Conservation (phyloP, 2,797 vertebrate genomes). For the Cynopterus sphinx region DNA sequence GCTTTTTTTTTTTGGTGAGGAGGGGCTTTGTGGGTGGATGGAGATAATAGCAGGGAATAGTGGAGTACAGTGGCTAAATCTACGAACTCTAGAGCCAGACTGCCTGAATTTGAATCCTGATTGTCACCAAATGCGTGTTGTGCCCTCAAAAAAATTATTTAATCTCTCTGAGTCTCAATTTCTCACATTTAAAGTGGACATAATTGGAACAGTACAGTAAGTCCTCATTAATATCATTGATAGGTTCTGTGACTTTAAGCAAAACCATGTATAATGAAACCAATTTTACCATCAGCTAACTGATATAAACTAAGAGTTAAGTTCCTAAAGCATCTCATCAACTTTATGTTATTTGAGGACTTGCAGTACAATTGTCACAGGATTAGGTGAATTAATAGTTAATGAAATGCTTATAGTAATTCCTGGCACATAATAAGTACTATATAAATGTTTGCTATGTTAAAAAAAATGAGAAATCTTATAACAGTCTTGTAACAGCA, state of each 20-base stretch:
- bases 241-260: background rate
- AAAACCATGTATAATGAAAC: background rate
- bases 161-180: background rate
- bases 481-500: background rate
- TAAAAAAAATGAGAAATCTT: background rate
- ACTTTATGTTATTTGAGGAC: background rate
- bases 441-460: background rate
- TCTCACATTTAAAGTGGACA: constrained; percentile 12
- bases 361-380: background rate
- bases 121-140: background rate
- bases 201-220: background rate
- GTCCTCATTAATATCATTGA: background rate
- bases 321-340: background rate
- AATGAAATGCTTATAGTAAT: background rate
- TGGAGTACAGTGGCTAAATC: background rate
- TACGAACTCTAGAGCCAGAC: background rate
- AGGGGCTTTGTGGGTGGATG: no score
- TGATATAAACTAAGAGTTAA: background rate
- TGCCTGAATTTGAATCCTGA: background rate
- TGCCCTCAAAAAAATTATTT: background rate
- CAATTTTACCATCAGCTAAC: background rate
- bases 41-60: background rate
- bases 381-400: background rate
- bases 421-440: background rate
- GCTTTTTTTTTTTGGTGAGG: background rate